Conservation (phyloP, 2,113 vertebrate species). For the Numenius arquata region DNA sequence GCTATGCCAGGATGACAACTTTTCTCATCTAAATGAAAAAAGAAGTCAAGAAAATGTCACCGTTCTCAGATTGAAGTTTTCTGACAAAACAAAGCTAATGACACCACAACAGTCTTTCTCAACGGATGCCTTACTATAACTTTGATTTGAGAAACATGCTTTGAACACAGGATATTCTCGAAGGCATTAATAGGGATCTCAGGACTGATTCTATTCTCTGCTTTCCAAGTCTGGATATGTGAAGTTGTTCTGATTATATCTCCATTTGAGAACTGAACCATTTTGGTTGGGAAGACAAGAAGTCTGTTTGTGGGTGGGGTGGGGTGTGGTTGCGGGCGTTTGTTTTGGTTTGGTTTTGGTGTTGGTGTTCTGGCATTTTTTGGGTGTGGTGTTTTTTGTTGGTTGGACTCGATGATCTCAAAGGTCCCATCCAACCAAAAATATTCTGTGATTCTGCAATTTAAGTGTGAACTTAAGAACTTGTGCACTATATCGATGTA, state of each 20-base stretch:
- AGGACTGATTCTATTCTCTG: background rate
- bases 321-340: no score
- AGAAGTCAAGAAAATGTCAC: constrained; percentile 25
- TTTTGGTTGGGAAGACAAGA: background rate
- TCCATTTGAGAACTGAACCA: background rate
- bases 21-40: constrained; percentile 33
- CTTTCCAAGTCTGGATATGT: background rate
- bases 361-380: no score
- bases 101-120: constrained; percentile 12
- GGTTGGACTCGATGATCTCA: no score
- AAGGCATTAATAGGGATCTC: background rate
- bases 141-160: constrained; percentile 10
- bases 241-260: background rate
- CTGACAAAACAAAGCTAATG: constrained; percentile 45
- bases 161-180: background rate
- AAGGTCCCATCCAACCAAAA: no score
- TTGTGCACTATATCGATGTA: background rate
- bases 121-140: constrained; percentile 14
- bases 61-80: constrained; percentile 14
- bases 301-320: no score
- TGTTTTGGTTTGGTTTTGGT: no score
- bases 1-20: constrained; percentile 20
- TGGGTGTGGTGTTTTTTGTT: no score
- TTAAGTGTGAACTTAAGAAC: background rate
- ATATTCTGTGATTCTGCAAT: no score